Conservation (phyloP, 2,113 vertebrate species). For the Chloropsis hardwickii region DNA sequence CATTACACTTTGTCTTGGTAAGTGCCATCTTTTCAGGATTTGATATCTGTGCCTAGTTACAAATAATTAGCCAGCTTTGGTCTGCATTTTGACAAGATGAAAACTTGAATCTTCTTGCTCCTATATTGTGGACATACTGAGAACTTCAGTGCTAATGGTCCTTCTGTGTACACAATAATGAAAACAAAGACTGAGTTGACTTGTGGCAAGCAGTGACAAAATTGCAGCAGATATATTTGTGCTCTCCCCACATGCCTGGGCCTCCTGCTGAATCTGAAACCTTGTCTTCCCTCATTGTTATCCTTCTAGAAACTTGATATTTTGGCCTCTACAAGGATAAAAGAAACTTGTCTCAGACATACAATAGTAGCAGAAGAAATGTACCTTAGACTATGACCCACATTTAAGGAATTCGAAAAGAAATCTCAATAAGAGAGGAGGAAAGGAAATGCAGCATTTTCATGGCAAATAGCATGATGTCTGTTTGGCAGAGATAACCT, state of each 20-base stretch:
- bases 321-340: background rate
- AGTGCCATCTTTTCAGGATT: background rate
- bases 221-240: background rate
- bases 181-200: background rate
- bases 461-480: background rate
- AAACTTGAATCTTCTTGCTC: background rate
- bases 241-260: background rate
- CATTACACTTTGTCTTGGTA: background rate
- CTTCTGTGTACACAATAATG: background rate
- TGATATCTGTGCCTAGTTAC: background rate
- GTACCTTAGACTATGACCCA: background rate
- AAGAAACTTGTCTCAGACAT: background rate
- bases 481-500: background rate
- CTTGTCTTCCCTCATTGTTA: background rate
- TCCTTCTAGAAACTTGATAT: background rate
- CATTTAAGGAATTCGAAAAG: background rate
- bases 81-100: background rate
- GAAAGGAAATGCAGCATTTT: background rate
- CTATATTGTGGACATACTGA: background rate
- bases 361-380: background rate
- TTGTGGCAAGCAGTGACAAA: background rate
- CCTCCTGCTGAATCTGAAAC: background rate
- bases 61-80: background rate
- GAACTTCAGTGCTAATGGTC: background rate
- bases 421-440: background rate